Conservation (phyloP, 2,113 vertebrate species). For the Dipodomys merriami region DNA sequence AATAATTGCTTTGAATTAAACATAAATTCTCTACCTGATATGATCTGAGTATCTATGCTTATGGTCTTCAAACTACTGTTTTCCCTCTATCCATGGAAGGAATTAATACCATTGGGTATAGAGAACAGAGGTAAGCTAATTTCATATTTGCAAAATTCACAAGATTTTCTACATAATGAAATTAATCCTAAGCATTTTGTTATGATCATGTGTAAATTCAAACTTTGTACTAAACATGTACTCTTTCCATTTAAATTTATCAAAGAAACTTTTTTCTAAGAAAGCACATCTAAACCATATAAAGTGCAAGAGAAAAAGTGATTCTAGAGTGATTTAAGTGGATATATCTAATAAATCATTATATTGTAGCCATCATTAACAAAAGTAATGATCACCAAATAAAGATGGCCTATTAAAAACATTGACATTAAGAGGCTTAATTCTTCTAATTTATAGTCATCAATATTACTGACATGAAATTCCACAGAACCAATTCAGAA, state of each 20-base stretch:
- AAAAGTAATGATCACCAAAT: background rate
- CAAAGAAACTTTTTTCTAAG: background rate
- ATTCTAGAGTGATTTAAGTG: conserved; percentile 5
- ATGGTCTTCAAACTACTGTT: background rate
- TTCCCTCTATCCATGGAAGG: background rate
- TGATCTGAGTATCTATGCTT: background rate
- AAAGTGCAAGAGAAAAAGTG: background rate
- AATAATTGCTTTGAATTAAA: background rate
- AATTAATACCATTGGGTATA: background rate
- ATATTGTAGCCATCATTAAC: background rate
- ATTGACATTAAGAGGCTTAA: background rate
- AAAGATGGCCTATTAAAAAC: background rate
- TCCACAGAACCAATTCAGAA: background rate
- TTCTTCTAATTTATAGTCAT: background rate
- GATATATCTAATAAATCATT: background rate
- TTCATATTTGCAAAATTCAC: background rate
- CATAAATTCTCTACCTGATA: background rate
- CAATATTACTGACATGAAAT: background rate
- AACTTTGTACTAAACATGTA: background rate
- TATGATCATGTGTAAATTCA: background rate
- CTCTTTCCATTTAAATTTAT: conserved; percentile 25
- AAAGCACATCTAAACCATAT: background rate
- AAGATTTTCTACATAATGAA: background rate
- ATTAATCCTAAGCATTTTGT: background rate
- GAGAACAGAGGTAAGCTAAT: background rate